A percentile compares a stretch with the other conserved stretches of the same genome.
Evolutionary conservation across 1,140 invertebrate genomes (phyloP).

Genomic region (Triops longicaudatus): DNA sequence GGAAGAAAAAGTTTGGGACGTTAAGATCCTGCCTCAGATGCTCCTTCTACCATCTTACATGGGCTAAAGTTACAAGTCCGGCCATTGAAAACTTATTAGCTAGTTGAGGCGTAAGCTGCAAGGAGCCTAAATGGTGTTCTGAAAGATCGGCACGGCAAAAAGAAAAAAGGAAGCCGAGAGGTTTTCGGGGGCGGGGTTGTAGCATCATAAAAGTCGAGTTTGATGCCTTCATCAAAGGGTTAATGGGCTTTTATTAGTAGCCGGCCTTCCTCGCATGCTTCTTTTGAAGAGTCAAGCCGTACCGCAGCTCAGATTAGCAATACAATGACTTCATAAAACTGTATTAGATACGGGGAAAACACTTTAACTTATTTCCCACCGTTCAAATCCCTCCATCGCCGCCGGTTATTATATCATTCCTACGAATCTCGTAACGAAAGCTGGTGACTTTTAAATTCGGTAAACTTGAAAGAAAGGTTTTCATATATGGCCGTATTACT

Average conservation of each 20-base stretch:
- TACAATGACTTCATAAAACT: conserved; percentile 13
- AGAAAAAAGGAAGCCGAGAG: background rate
- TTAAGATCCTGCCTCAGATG: background rate
- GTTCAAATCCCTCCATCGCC: background rate
- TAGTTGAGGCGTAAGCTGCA: background rate
- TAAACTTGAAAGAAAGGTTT: too few relatives aligned
- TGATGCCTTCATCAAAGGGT: conserved; percentile 14
- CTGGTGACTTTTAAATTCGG: too few relatives aligned
- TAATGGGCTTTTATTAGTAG: conserved; percentile 12
- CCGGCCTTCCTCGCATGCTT: conserved; percentile 8
- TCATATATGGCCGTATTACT: background rate
- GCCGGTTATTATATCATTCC: too few relatives aligned
- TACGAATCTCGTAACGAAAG: too few relatives aligned
- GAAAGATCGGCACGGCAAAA: background rate
- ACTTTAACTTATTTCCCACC: background rate
- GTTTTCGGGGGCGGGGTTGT: background rate
- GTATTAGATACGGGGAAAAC: conserved; percentile 11
- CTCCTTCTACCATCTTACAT: background rate
- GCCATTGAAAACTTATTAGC: conserved; percentile 1
- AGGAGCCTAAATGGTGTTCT: background rate
- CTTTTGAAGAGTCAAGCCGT: background rate
- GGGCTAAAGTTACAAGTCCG: background rate
- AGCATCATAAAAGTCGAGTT: conserved; percentile 15
- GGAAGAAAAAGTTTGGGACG: background rate
- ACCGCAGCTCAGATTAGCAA: conserved; percentile 11